Base-by-base conservation (phyloP, 2,113 vertebrate genomes). In the Sitta europaea region DNA sequence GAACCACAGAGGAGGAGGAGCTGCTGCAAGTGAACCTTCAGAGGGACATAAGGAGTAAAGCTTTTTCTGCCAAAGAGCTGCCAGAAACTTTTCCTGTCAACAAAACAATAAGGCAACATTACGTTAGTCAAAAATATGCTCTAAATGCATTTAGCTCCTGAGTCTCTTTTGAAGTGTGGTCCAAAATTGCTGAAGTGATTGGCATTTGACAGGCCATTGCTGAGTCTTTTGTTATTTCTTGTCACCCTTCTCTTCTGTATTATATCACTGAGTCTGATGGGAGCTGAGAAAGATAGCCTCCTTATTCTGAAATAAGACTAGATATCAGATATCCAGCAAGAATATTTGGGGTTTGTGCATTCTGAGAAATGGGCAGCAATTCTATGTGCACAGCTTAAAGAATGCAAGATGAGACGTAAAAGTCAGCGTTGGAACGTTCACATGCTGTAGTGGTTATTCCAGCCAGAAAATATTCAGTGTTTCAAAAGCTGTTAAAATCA, bases 121-220 rank as follows among this genome's bases (percentile, higher is more conserved):
- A 73, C 18, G 50, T 88, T 96, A 94, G 83, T 93, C 10, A 96
- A 93, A 97, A 94, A 66, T 59, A 58, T 14, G 12, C n/a, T 72
- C 43, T 88, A 82, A 50, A 50, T 93, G 59, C 54, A 61, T 94
- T 94, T 95, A 92, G 82, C 10, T 94, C 28, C n/a, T 25, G 23
- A 54, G 62, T 58, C 12, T 95, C 58, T 96, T 92, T 81, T 15
- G 33, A 92, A 45, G 7, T 14, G 2, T 23, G n/a, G 50, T 65
- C 82, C 78, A 86, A 92, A 94, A 88, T 88, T 94, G 73, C 65
- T 74, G 36, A 82, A 90, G n/a, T 97, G 96, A 94, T 86, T 96
- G 90, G 35, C 31, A 12, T 62, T 94, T 94, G 75, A 84, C 90
- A 75, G 81, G 79, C 62, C 67, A 53, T 79, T 78, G 48, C 70